phyloP scores from a whole-genome alignment of 2,797 vertebrate genomes.

The Meriones psammophilus region DNA sequence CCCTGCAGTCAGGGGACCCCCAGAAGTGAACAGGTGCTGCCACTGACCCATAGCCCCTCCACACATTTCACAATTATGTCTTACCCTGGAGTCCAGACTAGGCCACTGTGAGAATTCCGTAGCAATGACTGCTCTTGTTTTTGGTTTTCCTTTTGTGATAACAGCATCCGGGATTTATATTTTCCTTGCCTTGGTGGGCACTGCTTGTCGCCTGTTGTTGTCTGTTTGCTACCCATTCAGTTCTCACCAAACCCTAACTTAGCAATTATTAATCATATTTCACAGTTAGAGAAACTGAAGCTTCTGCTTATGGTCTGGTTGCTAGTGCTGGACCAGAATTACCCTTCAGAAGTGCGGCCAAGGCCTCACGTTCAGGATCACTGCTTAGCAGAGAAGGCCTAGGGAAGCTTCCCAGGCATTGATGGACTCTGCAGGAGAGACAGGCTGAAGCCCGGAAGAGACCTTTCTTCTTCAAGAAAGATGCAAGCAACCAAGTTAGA shows the following conservation, averaged over 20 bases:
- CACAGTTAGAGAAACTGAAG: neutral
- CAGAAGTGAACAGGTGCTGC: neutral
- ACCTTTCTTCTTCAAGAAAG: neutral
- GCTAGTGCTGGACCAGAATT: neutral
- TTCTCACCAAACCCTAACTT: neutral
- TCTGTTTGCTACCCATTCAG: neutral
- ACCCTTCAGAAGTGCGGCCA: neutral
- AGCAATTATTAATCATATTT: too few relatives aligned
- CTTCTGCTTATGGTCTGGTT: neutral
- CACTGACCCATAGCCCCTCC: neutral
- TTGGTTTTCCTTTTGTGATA: neutral
- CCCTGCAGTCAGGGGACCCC: neutral
- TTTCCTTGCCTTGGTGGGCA: neutral
- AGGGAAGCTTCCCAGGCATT: neutral
- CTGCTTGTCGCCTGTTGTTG: neutral
- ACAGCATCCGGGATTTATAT: fast-evolving
- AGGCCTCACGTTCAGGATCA: neutral
- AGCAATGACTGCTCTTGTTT: neutral
- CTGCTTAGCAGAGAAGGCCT: too few relatives aligned
- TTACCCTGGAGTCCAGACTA: too few relatives aligned
- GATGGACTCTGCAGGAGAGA: neutral
- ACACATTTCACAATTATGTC: neutral
- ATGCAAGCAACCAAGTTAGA: neutral
- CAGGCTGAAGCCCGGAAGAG: neutral
- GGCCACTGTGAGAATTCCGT: too few relatives aligned